Evolutionary conservation across 1,140 invertebrate genomes (phyloP).

Genomic region (Zaprionus taronus): DNA sequence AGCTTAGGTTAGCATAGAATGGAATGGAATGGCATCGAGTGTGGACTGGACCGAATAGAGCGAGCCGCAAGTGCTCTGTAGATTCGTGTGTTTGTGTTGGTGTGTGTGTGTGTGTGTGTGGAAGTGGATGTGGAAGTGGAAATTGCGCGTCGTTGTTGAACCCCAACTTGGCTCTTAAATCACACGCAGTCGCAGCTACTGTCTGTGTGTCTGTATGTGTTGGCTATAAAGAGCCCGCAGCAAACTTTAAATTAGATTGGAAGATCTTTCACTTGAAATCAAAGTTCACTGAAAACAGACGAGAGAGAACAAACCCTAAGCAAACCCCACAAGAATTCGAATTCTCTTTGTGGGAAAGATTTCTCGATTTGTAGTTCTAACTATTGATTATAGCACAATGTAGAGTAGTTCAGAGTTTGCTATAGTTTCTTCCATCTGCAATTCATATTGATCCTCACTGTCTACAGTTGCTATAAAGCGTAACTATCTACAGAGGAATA

Average conservation of each 20-base stretch:
- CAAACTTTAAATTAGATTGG: conserved; percentile 17
- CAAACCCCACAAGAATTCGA: not conserved
- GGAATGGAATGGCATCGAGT: conserved; percentile 29
- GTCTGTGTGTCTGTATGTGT: not conserved
- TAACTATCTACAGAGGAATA: no score
- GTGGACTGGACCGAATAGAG: conserved; percentile 5
- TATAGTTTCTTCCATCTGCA: no score
- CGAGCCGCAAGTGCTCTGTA: conserved; percentile 6
- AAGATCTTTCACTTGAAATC: conserved; percentile 30
- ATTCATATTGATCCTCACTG: no score
- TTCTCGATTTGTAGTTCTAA: not conserved
- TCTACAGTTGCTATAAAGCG: no score
- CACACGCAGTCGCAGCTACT: conserved; percentile 38
- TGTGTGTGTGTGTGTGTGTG: not conserved
- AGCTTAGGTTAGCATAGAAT: conserved; percentile 14
- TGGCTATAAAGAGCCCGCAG: not conserved
- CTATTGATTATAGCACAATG: no score
- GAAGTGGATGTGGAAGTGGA: conserved; percentile 54
- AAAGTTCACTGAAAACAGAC: conserved; percentile 9
- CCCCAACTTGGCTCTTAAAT: conserved; percentile 41
- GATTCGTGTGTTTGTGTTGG: not conserved
- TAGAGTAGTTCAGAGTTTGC: no score
- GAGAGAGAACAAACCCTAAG: not conserved
- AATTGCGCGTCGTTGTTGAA: conserved; percentile 43
- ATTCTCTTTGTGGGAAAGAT: not conserved